Base-by-base conservation (phyloP, 2,113 vertebrate genomes). In the Equus przewalskii region DNA sequence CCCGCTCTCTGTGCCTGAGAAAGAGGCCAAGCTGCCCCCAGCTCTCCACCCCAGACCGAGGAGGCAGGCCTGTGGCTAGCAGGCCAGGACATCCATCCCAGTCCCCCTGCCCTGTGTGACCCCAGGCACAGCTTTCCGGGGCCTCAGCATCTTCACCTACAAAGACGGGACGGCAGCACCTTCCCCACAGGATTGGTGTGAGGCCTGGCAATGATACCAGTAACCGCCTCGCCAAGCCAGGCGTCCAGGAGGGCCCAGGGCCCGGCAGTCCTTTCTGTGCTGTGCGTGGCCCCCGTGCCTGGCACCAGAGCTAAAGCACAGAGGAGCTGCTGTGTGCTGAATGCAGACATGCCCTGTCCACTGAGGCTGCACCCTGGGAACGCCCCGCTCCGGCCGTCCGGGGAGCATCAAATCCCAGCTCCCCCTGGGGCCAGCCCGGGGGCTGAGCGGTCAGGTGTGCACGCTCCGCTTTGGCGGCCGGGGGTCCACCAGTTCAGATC, bases 91-190 rank as follows among this genome's bases (percentile, higher is more conserved):
- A 46, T 2, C 13, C 19, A 13, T 41, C 75, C 41, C 15, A 26
- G 70, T 1, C 18, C 12, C 8, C 49, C 4, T 3, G 2, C 13
- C 1, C 22, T 3, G 12, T 15, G 46, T 64, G 30, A 58, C 58
- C 58, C 14, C 3, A 2, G 67, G 28, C 64, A 36, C 18, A 67
- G 51, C 56, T 58, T 58, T 12, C 16, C 3, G 8, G 18, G 79
- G 28, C 65, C 69, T 60, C 46, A 9, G 51, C 6, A 18, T 56
- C 8, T 81, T 36, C 49, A 28, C 44, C 72, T 19, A 44, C 9
- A 60, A 9, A 54, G 16, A 1, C 36, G 28, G 30, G 60, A 5
- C 0, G 10, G 41, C 49, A 15, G 24, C 24, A 56, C 41, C 44
- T 21, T 69, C 33, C 56, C 36, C 41, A 28, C 15, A 19, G n/a